Evolutionary conservation across 23 tunicate species (phyloP).

Genomic region (Ascidia mentula): DNA sequence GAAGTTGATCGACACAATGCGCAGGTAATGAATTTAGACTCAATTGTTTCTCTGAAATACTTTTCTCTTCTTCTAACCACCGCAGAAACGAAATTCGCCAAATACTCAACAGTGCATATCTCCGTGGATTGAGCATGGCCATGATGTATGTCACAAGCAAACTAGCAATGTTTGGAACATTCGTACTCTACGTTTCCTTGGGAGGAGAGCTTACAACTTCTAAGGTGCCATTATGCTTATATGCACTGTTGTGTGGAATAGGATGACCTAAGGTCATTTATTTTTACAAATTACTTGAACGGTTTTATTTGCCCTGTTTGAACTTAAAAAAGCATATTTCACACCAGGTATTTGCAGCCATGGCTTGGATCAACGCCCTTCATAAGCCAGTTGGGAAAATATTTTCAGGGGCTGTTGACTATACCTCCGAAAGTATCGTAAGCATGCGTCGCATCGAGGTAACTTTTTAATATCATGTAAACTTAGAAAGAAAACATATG

Average conservation of each 20-base stretch:
- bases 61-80: no score
- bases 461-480: no score
- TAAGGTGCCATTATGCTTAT: no score
- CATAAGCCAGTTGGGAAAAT: slow-evolving; percentile 38
- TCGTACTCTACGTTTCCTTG: slow-evolving; percentile 27
- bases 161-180: slow-evolving; percentile 35
- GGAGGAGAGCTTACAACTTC: slow-evolving; percentile 51
- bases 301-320: neutral
- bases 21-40: slow-evolving; percentile 16
- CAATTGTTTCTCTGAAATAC: neutral
- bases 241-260: no score
- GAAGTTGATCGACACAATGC: slow-evolving; percentile 22
- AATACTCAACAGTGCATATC: slow-evolving; percentile 26
- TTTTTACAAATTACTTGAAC: no score
- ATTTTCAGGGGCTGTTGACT: slow-evolving; percentile 56
- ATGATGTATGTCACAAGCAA: slow-evolving; percentile 18
- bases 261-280: no score
- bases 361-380: slow-evolving; percentile 51
- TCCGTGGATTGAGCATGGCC: slow-evolving; percentile 48
- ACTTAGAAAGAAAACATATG: no score
- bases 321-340: neutral
- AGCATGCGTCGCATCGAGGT: slow-evolving; percentile 58
- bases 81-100: slow-evolving; percentile 55
- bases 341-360: slow-evolving; percentile 44
- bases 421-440: slow-evolving; percentile 39